Percentiles rank a stretch among this genome's conserved stretches.
Conservation (phyloP, 2,888 invertebrate species). For the Hipparchia semele region DNA sequence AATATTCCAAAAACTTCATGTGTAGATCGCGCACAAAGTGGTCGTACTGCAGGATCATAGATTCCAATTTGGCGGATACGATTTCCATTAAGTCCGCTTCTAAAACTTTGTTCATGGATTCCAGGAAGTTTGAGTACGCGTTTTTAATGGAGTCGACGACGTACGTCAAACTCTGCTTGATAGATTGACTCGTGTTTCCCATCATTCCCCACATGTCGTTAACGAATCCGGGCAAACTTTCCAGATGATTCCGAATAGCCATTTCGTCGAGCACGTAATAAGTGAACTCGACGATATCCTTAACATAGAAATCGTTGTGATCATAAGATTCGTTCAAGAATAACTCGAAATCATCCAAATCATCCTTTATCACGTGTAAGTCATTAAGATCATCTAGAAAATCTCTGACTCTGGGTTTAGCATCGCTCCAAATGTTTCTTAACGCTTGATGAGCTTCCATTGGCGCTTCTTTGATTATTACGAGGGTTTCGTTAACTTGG, state of each 20-base stretch:
- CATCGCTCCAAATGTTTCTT: conserved; percentile 89
- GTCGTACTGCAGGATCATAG: conserved; percentile 89
- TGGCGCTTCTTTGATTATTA: conserved; percentile 79
- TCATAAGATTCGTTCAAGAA: conserved; percentile 91
- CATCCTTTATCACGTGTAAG: conserved; percentile 87
- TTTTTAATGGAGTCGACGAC: conserved; percentile 88
- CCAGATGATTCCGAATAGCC: conserved; percentile 89
- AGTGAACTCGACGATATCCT: conserved; percentile 88
- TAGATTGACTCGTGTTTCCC: conserved; percentile 92
- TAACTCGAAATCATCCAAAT: conserved; percentile 86
- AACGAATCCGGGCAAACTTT: conserved; percentile 90
- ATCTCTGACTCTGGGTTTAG: conserved; percentile 86
- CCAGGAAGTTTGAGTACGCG: conserved; percentile 87
- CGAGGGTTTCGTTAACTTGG: conserved; percentile 72
- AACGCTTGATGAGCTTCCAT: conserved; percentile 87
- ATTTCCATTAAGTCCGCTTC: conserved; percentile 90
- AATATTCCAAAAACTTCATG: conserved; percentile 84
- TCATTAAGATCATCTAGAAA: conserved; percentile 89
- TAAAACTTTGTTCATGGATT: conserved; percentile 86
- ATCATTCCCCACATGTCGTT: conserved; percentile 93
- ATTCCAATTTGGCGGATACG: conserved; percentile 86
- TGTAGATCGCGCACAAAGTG: conserved; percentile 90
- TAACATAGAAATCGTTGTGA: conserved; percentile 92
- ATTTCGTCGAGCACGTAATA: conserved; percentile 89
- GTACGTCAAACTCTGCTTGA: conserved; percentile 89